A percentile compares a stretch with the other conserved stretches of the same genome.
Evolutionary conservation across 2,888 invertebrate genomes (phyloP).

Genomic region (Lepidochrysops patricia): DNA sequence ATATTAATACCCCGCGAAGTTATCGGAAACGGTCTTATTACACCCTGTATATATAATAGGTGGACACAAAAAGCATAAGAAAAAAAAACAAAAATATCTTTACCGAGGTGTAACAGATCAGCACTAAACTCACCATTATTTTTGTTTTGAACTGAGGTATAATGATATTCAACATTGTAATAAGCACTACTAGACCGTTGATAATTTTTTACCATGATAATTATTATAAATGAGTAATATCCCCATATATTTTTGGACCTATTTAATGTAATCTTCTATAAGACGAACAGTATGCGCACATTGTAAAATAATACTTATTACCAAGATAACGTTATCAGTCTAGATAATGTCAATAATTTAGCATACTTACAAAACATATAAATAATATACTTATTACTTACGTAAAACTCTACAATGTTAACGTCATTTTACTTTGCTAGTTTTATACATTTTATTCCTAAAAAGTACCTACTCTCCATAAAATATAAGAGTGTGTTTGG

Average conservation of each 20-base stretch:
- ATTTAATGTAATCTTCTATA: not conserved
- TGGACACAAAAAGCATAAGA: too few species aligned
- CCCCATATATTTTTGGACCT: too few species aligned
- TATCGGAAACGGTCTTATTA: too few species aligned
- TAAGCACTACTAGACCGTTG: slow-evolving; percentile 45
- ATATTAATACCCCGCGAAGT: too few species aligned
- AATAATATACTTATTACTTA: too few species aligned
- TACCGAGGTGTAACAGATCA: too few species aligned
- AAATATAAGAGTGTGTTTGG: too few species aligned
- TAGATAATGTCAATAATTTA: slow-evolving; percentile 22
- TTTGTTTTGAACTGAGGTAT: slow-evolving; percentile 47
- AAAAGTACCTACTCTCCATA: too few species aligned
- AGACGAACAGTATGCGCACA: not conserved
- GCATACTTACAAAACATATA: slow-evolving; percentile 7
- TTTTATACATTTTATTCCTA: too few species aligned
- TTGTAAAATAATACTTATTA: not conserved
- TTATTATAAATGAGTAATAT: not conserved
- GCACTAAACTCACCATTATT: slow-evolving; percentile 53
- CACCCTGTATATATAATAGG: too few species aligned
- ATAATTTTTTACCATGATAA: slow-evolving; percentile 38
- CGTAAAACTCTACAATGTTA: not conserved
- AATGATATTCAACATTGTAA: slow-evolving; percentile 55
- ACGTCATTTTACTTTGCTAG: not conserved
- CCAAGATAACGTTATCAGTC: slow-evolving; percentile 8
- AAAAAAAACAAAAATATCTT: too few species aligned